Percentiles rank a stretch among this genome's conserved stretches.
Evolutionary conservation across 2,888 invertebrate species (phyloP).

Genomic region (Margaritifera margaritifera): DNA sequence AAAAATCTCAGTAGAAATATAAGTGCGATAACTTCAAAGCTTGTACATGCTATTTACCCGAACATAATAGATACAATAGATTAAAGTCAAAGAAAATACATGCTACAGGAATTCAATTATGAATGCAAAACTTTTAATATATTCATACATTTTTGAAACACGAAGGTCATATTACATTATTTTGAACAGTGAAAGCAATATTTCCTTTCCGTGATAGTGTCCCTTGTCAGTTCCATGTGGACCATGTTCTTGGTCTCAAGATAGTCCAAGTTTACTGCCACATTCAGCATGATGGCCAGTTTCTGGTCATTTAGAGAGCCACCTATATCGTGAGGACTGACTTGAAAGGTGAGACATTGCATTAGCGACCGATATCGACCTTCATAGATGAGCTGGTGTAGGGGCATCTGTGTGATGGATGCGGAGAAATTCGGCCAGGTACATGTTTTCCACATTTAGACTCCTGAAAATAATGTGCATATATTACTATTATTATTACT

Average conservation of each 20-base stretch:
- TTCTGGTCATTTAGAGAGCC: neutral
- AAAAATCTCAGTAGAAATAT: too few species aligned
- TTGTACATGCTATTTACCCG: too few species aligned
- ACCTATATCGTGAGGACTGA: neutral
- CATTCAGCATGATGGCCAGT: neutral
- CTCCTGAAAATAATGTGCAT: constrained; percentile 32
- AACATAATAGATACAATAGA: neutral
- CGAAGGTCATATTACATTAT: neutral
- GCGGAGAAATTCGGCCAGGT: constrained; percentile 52
- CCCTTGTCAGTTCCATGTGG: too few species aligned
- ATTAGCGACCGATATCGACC: constrained; percentile 42
- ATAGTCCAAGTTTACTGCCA: too few species aligned
- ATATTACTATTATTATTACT: too few species aligned
- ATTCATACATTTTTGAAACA: neutral
- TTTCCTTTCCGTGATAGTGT: constrained; percentile 29
- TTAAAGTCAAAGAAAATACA: too few species aligned
- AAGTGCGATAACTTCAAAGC: too few species aligned
- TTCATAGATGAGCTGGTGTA: constrained; percentile 45
- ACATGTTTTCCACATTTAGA: constrained; percentile 33
- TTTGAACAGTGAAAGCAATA: neutral
- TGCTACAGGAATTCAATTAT: neutral
- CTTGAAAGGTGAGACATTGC: constrained; percentile 17
- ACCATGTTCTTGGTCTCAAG: too few species aligned
- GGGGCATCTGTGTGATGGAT: constrained; percentile 44
- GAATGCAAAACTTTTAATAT: neutral